Conservation (phyloP, 2,113 vertebrate species). For the Falcunculus frontatus region DNA sequence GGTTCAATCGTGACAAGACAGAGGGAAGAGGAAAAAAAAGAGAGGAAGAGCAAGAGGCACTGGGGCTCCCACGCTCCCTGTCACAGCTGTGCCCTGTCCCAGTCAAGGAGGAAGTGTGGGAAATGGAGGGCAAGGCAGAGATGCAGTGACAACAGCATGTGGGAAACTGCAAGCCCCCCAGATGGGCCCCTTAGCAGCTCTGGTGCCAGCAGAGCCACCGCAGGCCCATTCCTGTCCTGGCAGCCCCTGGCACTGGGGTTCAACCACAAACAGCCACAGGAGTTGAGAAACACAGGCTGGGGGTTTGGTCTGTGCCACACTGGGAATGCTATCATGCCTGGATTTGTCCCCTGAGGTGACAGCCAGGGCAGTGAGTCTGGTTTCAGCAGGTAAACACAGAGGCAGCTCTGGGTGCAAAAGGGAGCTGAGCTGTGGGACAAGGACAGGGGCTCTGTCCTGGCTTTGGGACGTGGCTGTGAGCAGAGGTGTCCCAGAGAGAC, state of each 20-base stretch:
- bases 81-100: neutral
- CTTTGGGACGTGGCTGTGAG: fast-evolving
- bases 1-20: neutral
- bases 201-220: neutral
- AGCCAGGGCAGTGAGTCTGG: neutral
- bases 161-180: neutral
- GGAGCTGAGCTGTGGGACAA: neutral
- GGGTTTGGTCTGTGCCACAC: neutral
- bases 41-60: neutral
- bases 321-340: fast-evolving
- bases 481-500: neutral
- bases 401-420: neutral
- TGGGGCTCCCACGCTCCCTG: fast-evolving
- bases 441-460: neutral
- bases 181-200: neutral
- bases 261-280: fast-evolving
- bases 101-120: neutral
- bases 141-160: fast-evolving
- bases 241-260: neutral
- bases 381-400: neutral
- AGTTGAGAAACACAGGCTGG: fast-evolving
- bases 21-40: neutral
- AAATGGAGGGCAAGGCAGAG: neutral
- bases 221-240: neutral
- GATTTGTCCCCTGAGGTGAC: neutral